Evolutionary conservation across 2,888 invertebrate genomes (phyloP).

Genomic region (Leucophenga montana): DNA sequence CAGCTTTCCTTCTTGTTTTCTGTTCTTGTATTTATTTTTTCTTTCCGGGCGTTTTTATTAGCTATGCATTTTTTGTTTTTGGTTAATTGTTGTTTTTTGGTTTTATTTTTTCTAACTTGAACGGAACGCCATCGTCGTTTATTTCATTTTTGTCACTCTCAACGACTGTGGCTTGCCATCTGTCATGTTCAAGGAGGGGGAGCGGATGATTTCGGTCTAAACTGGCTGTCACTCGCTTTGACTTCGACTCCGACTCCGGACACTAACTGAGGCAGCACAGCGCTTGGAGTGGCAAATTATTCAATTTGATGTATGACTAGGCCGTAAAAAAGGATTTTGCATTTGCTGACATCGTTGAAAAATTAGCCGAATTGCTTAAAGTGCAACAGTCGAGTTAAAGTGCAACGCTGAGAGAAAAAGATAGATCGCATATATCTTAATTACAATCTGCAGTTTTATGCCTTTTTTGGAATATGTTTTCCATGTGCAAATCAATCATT

Average conservation of each 20-base stretch:
- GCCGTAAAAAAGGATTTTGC: slow-evolving; percentile 2
- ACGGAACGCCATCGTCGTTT: slow-evolving; percentile 3
- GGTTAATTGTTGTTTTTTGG: slow-evolving; percentile 14
- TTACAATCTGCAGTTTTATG: too few relatives aligned
- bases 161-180: slow-evolving; percentile 53
- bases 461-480: too few relatives aligned
- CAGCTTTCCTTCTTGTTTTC: slow-evolving; percentile 24
- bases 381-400: not conserved
- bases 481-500: too few relatives aligned
- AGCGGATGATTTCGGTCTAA: slow-evolving; percentile 29
- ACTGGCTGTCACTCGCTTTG: slow-evolving; percentile 33
- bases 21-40: slow-evolving; percentile 43
- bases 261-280: not conserved
- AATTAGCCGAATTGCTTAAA: not conserved
- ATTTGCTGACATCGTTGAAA: too few relatives aligned
- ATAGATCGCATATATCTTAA: too few relatives aligned
- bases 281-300: slow-evolving; percentile 37
- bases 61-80: slow-evolving; percentile 2
- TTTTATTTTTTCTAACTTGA: slow-evolving; percentile 1
- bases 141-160: slow-evolving; percentile 22
- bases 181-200: slow-evolving; percentile 34
- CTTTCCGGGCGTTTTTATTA: slow-evolving; percentile 33
- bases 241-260: too few relatives aligned
- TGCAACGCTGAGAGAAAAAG: too few relatives aligned
- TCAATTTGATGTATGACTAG: slow-evolving; percentile 53